These are phyloP conservation scores for Acanthopagrus latus DNA, from an alignment of 2,797 vertebrate species.

Conservation along the genomic window DNA sequence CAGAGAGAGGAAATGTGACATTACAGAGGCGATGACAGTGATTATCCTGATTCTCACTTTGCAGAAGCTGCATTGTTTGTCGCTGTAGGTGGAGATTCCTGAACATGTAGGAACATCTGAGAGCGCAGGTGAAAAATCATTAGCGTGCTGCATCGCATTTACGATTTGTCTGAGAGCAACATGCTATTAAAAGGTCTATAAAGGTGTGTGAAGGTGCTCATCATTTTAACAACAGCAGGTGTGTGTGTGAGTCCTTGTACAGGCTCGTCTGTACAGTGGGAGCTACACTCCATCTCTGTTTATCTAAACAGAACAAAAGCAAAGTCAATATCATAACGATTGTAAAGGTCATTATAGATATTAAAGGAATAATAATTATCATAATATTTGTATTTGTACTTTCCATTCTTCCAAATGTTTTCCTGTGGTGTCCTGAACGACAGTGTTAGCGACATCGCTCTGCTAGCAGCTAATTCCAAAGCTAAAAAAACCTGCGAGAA, in stretches of 20 bases:
- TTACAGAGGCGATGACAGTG: constrained; percentile 47
- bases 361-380: too few relatives aligned
- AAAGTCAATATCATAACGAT: too few relatives aligned
- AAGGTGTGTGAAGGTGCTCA: constrained; percentile 8
- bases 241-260: constrained; percentile 13
- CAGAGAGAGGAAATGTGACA: constrained; percentile 30
- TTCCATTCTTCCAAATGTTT: too few relatives aligned
- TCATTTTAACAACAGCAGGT: constrained; percentile 4
- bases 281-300: background rate
- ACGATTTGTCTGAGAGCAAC: background rate
- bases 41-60: constrained; percentile 37
- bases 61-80: constrained; percentile 35
- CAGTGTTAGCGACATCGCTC: too few relatives aligned
- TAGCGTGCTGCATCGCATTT: background rate
- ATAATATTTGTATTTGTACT: too few relatives aligned
- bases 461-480: too few relatives aligned
- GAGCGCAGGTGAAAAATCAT: background rate
- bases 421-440: too few relatives aligned
- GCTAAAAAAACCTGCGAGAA: too few relatives aligned
- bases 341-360: too few relatives aligned
- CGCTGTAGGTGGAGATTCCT: constrained; percentile 17
- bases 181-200: constrained; percentile 1
- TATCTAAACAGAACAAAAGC: background rate
- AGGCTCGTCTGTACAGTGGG: background rate
- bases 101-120: constrained; percentile 9